Conservation (phyloP, 2,113 vertebrate species). For the Cottus gobio region DNA sequence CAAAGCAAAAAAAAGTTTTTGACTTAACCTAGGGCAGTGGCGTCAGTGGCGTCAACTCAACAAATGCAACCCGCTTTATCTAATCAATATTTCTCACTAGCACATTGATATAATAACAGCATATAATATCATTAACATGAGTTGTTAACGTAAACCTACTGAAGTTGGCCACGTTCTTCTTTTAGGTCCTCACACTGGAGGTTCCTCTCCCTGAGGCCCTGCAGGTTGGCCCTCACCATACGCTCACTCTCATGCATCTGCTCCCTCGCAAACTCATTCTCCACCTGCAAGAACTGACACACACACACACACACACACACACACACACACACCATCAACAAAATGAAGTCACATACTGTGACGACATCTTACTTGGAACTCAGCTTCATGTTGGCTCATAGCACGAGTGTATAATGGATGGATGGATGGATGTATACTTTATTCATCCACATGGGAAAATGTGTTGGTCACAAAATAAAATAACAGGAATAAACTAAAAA, state of each 20-base stretch:
- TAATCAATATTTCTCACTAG: neutral
- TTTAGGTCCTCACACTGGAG: constrained; percentile 88
- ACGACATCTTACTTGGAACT: neutral
- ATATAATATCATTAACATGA: neutral
- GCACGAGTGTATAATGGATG: neutral
- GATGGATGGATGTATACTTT: too few relatives aligned
- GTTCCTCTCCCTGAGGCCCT: constrained; percentile 83
- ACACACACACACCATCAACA: neutral
- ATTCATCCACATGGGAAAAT: too few relatives aligned
- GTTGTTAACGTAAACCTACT: constrained; percentile 75
- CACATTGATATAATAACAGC: neutral
- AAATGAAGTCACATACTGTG: neutral
- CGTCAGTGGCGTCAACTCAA: neutral
- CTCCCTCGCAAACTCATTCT: constrained; percentile 85
- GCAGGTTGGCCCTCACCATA: constrained; percentile 80
- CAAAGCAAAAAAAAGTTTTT: neutral
- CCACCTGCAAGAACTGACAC: constrained; percentile 90
- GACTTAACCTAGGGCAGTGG: too few relatives aligned
- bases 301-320: neutral
- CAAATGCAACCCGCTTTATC: neutral
- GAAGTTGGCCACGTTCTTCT: constrained; percentile 78
- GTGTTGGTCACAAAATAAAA: too few relatives aligned
- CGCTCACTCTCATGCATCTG: constrained; percentile 88
- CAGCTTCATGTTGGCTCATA: neutral
- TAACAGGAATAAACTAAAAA: too few relatives aligned